Percentiles rank a stretch among this genome's conserved stretches.
phyloP scores from a whole-genome alignment of 2,797 vertebrate genomes.

The Cottoperca gobio region DNA sequence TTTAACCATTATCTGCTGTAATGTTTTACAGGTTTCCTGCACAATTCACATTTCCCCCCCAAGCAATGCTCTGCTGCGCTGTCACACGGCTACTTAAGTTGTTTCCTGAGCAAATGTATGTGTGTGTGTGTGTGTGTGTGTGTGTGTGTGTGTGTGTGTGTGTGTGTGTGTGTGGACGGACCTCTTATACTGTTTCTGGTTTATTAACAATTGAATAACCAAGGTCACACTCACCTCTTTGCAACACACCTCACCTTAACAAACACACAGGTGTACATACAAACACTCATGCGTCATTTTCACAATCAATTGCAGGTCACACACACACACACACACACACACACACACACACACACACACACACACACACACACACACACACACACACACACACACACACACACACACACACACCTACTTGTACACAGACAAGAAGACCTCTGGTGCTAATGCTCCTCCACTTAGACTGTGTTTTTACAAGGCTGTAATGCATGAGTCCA shows the following conservation, averaged over 20 bases:
- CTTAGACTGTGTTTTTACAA: slow-evolving; percentile 62
- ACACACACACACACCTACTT: slow-evolving; percentile 10
- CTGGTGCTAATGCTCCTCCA: slow-evolving; percentile 43
- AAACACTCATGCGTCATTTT: slow-evolving; percentile 43
- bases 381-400: slow-evolving; percentile 1
- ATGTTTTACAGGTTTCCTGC: background rate
- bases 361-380: background rate
- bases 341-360: slow-evolving; percentile 10
- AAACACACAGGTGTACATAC: slow-evolving; percentile 13
- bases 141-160: too few relatives aligned
- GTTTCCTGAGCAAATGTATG: too few relatives aligned
- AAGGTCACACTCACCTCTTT: slow-evolving; percentile 2
- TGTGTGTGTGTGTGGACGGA: too few relatives aligned
- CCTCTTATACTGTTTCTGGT: background rate
- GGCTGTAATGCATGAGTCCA: slow-evolving; percentile 61
- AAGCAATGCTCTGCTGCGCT: background rate
- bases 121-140: too few relatives aligned
- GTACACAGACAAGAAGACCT: background rate
- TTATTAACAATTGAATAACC: slow-evolving; percentile 30
- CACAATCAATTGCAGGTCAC: slow-evolving; percentile 3
- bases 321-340: slow-evolving; percentile 9
- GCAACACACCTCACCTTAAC: background rate
- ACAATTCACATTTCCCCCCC: background rate
- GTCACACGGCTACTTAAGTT: too few relatives aligned
- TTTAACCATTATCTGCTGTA: background rate